Percentiles rank a stretch among this genome's conserved stretches.
Conservation (phyloP, 35 echinoderm and acorn worm genomes). For the Ophioderma brevispina region DNA sequence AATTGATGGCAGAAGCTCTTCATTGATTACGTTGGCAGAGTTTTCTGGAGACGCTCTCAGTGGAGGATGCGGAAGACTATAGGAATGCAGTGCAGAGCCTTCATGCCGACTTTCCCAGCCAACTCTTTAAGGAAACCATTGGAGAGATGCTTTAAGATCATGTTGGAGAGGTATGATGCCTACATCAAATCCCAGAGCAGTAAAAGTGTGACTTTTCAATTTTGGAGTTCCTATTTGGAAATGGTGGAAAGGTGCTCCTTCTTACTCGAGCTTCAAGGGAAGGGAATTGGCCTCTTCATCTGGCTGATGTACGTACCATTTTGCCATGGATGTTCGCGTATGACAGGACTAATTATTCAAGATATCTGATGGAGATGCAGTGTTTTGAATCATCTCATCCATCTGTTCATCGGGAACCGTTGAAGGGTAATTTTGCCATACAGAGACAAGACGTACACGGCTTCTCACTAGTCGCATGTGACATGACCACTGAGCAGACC, state of each 20-base stretch:
- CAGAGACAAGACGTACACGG: slow-evolving; percentile 7
- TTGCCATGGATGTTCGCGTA: slow-evolving; percentile 61
- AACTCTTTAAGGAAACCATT: background rate
- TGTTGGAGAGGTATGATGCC: background rate
- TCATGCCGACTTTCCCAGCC: background rate
- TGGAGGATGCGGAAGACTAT: slow-evolving; percentile 17
- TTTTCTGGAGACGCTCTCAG: slow-evolving; percentile 19
- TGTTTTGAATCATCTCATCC: background rate
- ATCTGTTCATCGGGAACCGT: background rate
- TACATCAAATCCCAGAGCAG: background rate
- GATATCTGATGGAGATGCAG: slow-evolving; percentile 54
- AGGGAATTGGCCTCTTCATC: slow-evolving; percentile 50
- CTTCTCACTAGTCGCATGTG: slow-evolving; percentile 56
- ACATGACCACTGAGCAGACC: slow-evolving; percentile 65
- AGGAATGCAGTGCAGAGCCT: background rate
- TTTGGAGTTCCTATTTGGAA: slow-evolving; percentile 54
- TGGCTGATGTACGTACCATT: background rate
- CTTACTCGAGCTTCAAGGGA: slow-evolving; percentile 23
- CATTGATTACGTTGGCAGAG: slow-evolving; percentile 19
- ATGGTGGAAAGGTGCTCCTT: slow-evolving; percentile 43
- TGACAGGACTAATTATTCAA: slow-evolving; percentile 47
- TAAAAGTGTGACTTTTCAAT: background rate
- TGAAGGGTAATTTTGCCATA: slow-evolving; percentile 24
- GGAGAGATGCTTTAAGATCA: background rate
- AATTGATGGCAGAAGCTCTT: slow-evolving; percentile 60